A percentile compares a stretch with the other conserved stretches of the same genome.
phyloP scores from a whole-genome alignment of 2,888 invertebrate species.

The Mechanitis mazaeus region DNA sequence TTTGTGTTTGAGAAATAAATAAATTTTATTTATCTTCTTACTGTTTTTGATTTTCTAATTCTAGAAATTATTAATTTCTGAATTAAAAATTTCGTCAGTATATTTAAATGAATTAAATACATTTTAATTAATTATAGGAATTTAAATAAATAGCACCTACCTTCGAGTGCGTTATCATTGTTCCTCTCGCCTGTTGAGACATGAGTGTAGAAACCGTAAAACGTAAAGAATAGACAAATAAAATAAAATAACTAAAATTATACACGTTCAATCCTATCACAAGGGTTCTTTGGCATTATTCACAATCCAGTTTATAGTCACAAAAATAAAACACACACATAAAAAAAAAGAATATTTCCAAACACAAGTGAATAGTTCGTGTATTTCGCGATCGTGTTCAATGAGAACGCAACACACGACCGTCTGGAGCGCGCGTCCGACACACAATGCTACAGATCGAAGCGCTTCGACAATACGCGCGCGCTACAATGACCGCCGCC shows the following conservation, averaged over 20 bases:
- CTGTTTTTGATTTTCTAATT: too few relatives aligned
- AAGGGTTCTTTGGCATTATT: constrained; percentile 67
- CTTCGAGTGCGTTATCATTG: constrained; percentile 69
- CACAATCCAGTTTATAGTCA: constrained; percentile 47
- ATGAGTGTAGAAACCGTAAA: constrained; percentile 56
- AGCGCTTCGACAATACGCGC: constrained; percentile 74
- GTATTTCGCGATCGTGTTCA: constrained; percentile 54
- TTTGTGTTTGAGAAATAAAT: too few relatives aligned
- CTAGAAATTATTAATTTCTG: too few relatives aligned
- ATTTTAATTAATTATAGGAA: not conserved
- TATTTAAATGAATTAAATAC: too few relatives aligned
- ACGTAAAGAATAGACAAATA: constrained; percentile 42
- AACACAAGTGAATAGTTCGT: constrained; percentile 49
- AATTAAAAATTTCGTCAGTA: too few relatives aligned
- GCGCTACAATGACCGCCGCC: constrained; percentile 73
- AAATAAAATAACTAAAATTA: constrained; percentile 44
- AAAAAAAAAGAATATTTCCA: constrained; percentile 48
- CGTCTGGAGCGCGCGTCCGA: constrained; percentile 52
- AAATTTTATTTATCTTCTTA: too few relatives aligned
- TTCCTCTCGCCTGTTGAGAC: constrained; percentile 64
- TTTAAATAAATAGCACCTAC: constrained; percentile 41
- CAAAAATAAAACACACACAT: constrained; percentile 46
- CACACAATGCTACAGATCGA: constrained; percentile 76
- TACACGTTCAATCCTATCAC: constrained; percentile 62
- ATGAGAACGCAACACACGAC: constrained; percentile 56